Conservation (phyloP, 2,797 vertebrate species). For the Rhabdophis nuchalis region DNA sequence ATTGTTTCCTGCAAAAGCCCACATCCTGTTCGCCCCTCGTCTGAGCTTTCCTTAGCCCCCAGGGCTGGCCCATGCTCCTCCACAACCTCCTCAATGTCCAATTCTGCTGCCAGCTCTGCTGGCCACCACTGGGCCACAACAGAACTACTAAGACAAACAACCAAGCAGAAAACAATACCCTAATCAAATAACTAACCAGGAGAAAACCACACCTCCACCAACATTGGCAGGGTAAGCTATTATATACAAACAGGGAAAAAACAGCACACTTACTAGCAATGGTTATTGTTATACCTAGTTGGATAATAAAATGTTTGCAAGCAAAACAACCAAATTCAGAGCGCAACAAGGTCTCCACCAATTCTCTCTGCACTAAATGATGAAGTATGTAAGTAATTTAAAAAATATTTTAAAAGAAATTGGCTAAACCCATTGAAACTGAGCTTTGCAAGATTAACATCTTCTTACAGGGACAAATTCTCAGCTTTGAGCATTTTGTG, state of each 20-base stretch:
- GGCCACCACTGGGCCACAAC: too few relatives aligned
- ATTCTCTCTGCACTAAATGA: not conserved
- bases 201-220: not conserved
- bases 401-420: not conserved
- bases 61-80: too few relatives aligned
- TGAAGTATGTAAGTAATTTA: not conserved
- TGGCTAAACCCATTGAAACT: not conserved
- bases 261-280: not conserved
- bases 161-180: not conserved
- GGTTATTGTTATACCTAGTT: not conserved
- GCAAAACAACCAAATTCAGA: not conserved
- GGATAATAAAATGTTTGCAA: not conserved
- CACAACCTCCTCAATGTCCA: too few relatives aligned
- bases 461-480: not conserved
- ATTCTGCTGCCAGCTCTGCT: too few relatives aligned
- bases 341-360: not conserved
- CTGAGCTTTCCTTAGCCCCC: too few relatives aligned
- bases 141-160: not conserved
- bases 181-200: not conserved
- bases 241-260: not conserved
- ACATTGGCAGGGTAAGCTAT: not conserved
- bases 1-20: too few relatives aligned
- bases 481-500: not conserved
- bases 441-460: not conserved
- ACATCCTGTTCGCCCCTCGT: too few relatives aligned